Conservation (phyloP, 2,113 vertebrate genomes). For the Columba livia region DNA sequence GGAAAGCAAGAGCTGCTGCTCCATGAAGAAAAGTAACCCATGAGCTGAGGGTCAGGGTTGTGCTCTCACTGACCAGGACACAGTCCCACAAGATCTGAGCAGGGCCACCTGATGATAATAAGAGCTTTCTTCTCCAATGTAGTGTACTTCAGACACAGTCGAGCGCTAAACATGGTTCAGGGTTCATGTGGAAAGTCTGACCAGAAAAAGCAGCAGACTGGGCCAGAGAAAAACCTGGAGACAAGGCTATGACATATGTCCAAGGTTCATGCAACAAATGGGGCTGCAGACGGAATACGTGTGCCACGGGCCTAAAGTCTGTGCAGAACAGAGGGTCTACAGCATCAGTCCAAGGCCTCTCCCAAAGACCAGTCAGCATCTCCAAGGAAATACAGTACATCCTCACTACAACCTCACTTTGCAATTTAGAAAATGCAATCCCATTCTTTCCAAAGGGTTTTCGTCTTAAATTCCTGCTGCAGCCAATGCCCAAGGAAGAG, state of each 20-base stretch:
- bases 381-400: background rate
- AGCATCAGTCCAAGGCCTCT: background rate
- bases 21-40: background rate
- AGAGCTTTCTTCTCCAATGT: background rate
- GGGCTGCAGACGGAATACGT: background rate
- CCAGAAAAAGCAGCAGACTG: background rate
- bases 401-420: background rate
- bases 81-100: background rate
- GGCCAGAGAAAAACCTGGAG: background rate
- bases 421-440: background rate
- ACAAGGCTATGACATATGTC: background rate
- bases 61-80: background rate
- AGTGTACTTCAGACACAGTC: rapidly evolving
- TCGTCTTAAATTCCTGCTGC: background rate
- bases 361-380: background rate
- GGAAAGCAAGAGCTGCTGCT: background rate
- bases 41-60: background rate
- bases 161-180: background rate
- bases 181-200: rapidly evolving
- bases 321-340: background rate
- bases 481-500: background rate
- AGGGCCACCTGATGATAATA: rapidly evolving
- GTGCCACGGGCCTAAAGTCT: background rate
- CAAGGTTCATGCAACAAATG: background rate
- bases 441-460: background rate